Base-by-base conservation (phyloP, 2,888 invertebrate genomes). In the Barypeithes pellucidus region DNA sequence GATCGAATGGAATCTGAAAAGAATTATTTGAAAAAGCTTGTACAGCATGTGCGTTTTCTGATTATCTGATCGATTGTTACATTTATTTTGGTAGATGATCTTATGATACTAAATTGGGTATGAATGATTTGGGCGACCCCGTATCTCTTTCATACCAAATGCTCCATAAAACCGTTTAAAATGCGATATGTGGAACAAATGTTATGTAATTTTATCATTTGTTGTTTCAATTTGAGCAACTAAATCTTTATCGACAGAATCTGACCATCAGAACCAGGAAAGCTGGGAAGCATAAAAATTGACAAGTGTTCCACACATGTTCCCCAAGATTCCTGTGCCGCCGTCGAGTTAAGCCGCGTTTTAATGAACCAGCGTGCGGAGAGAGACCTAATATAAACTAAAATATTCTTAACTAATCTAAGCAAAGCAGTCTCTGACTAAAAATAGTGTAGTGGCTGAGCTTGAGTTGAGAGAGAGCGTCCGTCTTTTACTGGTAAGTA, bases 271-370 rank as follows among this genome's bases (percentile, higher is more conserved):
- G 65, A 65, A 65, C 20, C 50, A 39, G 65, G 52, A 65, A 67
- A 7, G 22, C 52, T 41, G 63, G 65, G 14, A 52, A 67, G 12
- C 57, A 57, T 24, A 39, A 63, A 69, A 63, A 62, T 63, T 29
- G 65, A 65, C 66, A 72, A 72, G 73, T 73, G 73, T 69, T 63
- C 63, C 73, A 69, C 73, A 73, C 65, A 69, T 73, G 73, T 73
- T 73, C 29, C 68, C 54, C 20, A 39, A 39, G 65, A 65, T 65
- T 18, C 62, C 62, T 62, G 62, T 62, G 60, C 41, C 24, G 65
- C 50, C 33, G 71, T 66, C 29, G 39, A 39, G 39, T 43, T 47
- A 43, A 18, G 12, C 16, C 33, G 20, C 12, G 54, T 67, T 57
- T 67, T 67, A 67, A 67, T 45, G 54, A 71, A 65, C 29, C 67